Evolutionary conservation across 2,113 vertebrate genomes (phyloP).

Genomic region (Equus quagga): DNA sequence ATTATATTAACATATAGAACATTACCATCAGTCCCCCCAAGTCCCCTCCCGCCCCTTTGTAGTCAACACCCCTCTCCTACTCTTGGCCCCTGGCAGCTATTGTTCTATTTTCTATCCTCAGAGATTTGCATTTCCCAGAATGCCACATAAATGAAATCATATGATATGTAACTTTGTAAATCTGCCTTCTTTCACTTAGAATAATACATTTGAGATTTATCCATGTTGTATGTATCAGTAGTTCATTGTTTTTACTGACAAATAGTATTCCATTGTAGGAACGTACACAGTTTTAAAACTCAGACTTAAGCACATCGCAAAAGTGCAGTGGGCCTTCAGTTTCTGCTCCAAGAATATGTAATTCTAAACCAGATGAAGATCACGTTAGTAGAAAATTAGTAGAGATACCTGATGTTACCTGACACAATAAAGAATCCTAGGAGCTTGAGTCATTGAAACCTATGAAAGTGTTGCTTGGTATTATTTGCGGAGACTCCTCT

Average conservation of each 20-base stretch:
- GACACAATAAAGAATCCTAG: not conserved
- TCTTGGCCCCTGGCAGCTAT: not conserved
- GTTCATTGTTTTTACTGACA: constrained; percentile 7
- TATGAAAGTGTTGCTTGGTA: not conserved
- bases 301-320: not conserved
- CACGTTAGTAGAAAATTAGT: not conserved
- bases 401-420: not conserved
- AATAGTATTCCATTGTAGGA: not conserved
- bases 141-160: not conserved
- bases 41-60: not conserved
- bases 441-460: not conserved
- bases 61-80: not conserved
- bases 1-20: not conserved
- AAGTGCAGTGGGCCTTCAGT: not conserved
- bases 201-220: not conserved
- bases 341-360: not conserved
- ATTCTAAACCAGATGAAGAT: not conserved
- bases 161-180: not conserved
- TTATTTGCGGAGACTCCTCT: not conserved
- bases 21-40: not conserved
- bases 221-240: not conserved
- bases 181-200: not conserved
- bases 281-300: not conserved
- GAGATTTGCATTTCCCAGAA: not conserved
- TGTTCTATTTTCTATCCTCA: not conserved